Percentiles rank a stretch among this genome's conserved stretches.
phyloP scores from a whole-genome alignment of 2,888 invertebrate genomes.

The Lasioglossum marginatum region DNA sequence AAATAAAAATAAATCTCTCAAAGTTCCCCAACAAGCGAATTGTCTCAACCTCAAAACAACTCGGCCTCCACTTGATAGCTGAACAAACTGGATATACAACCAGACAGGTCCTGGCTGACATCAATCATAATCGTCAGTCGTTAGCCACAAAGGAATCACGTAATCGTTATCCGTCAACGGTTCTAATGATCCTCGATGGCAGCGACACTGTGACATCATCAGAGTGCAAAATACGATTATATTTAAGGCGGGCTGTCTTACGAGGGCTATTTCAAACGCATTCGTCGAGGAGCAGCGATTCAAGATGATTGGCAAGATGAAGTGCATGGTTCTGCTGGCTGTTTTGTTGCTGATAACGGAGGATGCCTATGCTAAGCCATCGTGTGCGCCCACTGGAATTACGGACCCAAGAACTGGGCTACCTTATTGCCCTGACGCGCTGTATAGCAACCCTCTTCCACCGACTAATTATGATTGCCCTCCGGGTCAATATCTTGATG shows the following conservation, averaged over 20 bases:
- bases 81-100: no score
- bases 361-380: neutral
- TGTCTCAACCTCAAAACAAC: neutral
- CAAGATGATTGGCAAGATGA: neutral
- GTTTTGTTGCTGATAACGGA: neutral
- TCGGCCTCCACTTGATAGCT: no score
- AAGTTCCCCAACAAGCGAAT: neutral
- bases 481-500: neutral
- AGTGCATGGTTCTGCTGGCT: neutral
- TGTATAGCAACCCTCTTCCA: accelerated
- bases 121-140: neutral
- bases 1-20: neutral
- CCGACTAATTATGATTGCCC: neutral
- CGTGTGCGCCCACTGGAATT: neutral
- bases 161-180: neutral
- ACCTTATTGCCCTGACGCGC: neutral
- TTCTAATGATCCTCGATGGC: neutral
- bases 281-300: neutral
- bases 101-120: neutral
- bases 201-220: neutral
- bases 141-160: neutral
- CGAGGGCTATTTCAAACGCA: neutral
- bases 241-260: neutral
- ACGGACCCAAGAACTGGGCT: neutral
- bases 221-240: neutral